Conservation (phyloP, 2,888 invertebrate genomes). For the Stegana nigrithorax region DNA sequence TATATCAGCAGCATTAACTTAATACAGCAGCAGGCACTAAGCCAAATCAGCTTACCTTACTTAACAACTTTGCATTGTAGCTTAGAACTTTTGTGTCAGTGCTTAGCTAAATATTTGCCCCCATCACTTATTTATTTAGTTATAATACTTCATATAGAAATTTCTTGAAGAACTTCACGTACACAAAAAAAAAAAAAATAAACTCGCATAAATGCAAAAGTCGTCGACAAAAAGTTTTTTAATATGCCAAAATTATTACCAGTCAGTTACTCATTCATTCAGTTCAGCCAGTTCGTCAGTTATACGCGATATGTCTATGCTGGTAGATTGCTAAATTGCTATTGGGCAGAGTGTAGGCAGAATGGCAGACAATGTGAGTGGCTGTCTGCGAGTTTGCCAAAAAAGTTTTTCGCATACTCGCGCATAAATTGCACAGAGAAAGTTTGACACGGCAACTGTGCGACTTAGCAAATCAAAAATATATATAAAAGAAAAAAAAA, state of each 20-base stretch:
- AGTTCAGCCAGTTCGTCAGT: slow-evolving; percentile 47
- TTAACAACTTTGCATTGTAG: too few relatives aligned
- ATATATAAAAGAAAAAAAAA: neutral
- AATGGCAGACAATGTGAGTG: neutral
- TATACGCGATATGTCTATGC: slow-evolving; percentile 59
- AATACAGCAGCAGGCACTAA: too few relatives aligned
- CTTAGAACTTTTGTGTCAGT: slow-evolving; percentile 4
- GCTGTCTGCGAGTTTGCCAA: neutral
- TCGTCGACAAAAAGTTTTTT: slow-evolving; percentile 60
- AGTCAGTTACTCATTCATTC: slow-evolving; percentile 44
- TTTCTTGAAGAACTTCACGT: neutral
- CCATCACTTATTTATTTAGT: slow-evolving; percentile 11
- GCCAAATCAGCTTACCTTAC: neutral
- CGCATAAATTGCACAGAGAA: neutral
- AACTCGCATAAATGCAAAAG: slow-evolving; percentile 56
- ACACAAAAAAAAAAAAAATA: neutral
- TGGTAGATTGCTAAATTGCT: too few relatives aligned
- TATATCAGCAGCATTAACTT: too few relatives aligned
- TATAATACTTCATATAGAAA: neutral
- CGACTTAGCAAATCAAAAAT: neutral
- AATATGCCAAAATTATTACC: slow-evolving; percentile 60
- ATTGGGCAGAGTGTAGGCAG: slow-evolving; percentile 32
- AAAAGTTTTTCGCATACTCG: slow-evolving; percentile 10
- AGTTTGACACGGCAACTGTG: slow-evolving; percentile 1
- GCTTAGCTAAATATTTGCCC: too few relatives aligned